A percentile compares a stretch with the other conserved stretches of the same genome.
phyloP scores from a whole-genome alignment of 1,140 invertebrate species.

The Cydia amplana region DNA sequence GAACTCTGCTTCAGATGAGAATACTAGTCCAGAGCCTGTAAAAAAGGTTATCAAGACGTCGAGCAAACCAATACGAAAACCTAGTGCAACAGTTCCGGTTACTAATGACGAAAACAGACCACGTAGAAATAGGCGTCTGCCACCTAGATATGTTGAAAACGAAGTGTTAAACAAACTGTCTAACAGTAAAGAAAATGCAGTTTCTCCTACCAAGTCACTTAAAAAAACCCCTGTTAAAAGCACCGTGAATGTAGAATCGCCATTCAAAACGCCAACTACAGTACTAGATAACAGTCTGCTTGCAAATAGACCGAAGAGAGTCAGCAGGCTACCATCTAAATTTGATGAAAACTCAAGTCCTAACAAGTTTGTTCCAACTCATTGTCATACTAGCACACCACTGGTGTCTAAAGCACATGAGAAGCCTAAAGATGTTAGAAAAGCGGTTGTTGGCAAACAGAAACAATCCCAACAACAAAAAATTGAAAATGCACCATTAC shows the following conservation, averaged over 20 bases:
- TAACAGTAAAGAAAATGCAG: conserved; percentile 42
- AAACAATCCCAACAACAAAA: not conserved
- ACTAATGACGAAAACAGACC: conserved; percentile 39
- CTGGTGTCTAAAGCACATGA: conserved; percentile 37
- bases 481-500: not conserved
- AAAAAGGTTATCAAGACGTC: conserved; percentile 39
- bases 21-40: conserved; percentile 44
- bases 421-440: not conserved
- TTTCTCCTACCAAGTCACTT: conserved; percentile 5
- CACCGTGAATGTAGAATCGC: conserved; percentile 33
- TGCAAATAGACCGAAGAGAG: conserved; percentile 56
- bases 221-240: conserved; percentile 25
- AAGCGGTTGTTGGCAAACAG: not conserved
- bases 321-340: conserved; percentile 59
- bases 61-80: conserved; percentile 16
- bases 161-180: conserved; percentile 45
- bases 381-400: conserved; percentile 65
- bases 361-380: conserved; percentile 57
- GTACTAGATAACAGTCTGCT: conserved; percentile 46
- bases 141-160: conserved; percentile 53
- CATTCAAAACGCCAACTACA: conserved; percentile 47
- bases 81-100: conserved; percentile 8
- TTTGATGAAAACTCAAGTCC: conserved; percentile 66
- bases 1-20: conserved; percentile 69
- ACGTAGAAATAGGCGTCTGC: conserved; percentile 54